These are phyloP conservation scores for Ichneumoninae sp. DNA, from an alignment of 2,888 invertebrate genomes.

Conservation along the genomic window DNA sequence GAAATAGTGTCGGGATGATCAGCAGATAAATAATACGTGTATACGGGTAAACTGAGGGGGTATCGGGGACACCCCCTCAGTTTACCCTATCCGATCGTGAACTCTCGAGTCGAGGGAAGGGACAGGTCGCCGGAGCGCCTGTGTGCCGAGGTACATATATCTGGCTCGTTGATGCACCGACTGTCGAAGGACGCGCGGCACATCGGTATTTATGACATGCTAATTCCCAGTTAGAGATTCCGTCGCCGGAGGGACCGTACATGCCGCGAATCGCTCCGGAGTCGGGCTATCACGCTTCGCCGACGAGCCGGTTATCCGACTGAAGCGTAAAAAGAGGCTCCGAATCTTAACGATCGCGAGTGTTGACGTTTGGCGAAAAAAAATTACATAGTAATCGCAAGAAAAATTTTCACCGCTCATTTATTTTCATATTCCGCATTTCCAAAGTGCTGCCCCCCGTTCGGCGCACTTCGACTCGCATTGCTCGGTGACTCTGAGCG, in stretches of 20 bases:
- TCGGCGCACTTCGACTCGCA: no score
- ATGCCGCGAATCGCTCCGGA: constrained; percentile 69
- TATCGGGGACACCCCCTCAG: constrained; percentile 18
- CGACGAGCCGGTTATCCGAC: constrained; percentile 21
- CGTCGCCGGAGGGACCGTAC: constrained; percentile 75
- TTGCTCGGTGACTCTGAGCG: no score
- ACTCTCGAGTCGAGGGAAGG: constrained; percentile 2
- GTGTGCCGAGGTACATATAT: constrained; percentile 34
- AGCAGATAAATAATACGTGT: not conserved
- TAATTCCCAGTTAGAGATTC: constrained; percentile 83
- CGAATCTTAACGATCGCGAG: not conserved
- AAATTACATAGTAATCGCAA: not conserved
- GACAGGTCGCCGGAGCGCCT: constrained; percentile 21
- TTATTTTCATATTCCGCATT: not conserved
- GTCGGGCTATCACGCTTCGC: constrained; percentile 50
- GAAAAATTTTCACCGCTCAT: not conserved
- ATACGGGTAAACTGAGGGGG: not conserved
- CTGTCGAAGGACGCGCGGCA: constrained; percentile 50
- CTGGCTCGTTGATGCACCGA: constrained; percentile 32
- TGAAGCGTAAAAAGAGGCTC: constrained; percentile 7
- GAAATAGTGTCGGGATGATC: not conserved
- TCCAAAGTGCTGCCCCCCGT: no score
- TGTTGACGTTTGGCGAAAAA: not conserved
- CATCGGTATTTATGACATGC: constrained; percentile 83
- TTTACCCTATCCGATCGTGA: constrained; percentile 1